A percentile compares a stretch with the other conserved stretches of the same genome.
phyloP scores from a whole-genome alignment of 92 coral and sea anemone species.

The Palythoa caribaeorum region DNA sequence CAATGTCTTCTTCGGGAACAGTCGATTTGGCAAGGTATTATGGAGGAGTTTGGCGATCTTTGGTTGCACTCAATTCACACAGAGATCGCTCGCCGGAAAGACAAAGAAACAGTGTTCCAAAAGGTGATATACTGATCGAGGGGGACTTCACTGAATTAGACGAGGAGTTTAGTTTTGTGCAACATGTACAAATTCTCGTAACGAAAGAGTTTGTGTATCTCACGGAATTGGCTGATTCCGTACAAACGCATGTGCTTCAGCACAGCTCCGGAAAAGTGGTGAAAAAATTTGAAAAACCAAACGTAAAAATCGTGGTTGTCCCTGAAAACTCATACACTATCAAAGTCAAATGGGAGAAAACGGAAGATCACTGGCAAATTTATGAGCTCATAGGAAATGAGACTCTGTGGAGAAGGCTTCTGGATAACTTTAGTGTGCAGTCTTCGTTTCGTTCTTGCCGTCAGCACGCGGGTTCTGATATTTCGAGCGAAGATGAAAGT shows the following conservation, averaged over 20 bases:
- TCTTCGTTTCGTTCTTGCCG: neutral
- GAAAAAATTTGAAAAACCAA: constrained; percentile 75
- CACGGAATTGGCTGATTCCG: constrained; percentile 75
- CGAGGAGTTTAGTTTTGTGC: constrained; percentile 76
- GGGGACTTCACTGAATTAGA: constrained; percentile 90
- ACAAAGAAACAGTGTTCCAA: constrained; percentile 16
- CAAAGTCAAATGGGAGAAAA: constrained; percentile 83
- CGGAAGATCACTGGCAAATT: constrained; percentile 63
- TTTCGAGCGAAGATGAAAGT: constrained; percentile 26
- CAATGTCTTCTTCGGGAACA: constrained; percentile 15
- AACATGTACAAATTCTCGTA: constrained; percentile 83
- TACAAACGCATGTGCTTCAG: constrained; percentile 79
- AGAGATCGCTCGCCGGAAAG: constrained; percentile 25
- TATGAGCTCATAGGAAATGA: constrained; percentile 86
- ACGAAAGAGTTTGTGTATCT: constrained; percentile 87
- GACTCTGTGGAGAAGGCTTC: constrained; percentile 78
- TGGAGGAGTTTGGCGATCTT: constrained; percentile 33
- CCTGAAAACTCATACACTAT: constrained; percentile 87
- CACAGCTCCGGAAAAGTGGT: constrained; percentile 79
- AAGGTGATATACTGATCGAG: constrained; percentile 81
- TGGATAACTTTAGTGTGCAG: constrained; percentile 68
- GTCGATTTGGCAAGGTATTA: constrained; percentile 28
- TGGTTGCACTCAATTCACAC: constrained; percentile 23
- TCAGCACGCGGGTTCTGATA: constrained; percentile 4
- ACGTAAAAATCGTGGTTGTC: constrained; percentile 71